Evolutionary conservation across 2,113 vertebrate genomes (phyloP).

Genomic region (Cacatua alba): DNA sequence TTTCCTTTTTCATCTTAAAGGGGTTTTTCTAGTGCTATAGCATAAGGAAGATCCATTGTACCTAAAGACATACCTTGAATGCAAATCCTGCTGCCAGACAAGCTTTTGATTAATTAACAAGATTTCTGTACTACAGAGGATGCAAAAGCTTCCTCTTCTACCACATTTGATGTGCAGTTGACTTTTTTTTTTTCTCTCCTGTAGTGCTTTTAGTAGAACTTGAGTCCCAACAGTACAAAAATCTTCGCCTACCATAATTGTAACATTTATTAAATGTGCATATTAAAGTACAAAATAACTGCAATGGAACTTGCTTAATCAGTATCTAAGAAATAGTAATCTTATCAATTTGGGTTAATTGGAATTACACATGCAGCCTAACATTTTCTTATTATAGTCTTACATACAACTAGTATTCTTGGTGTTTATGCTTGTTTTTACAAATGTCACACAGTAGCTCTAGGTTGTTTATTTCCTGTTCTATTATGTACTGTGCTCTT

Average conservation of each 20-base stretch:
- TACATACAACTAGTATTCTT: not conserved
- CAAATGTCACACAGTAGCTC: not conserved
- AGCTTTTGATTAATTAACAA: not conserved
- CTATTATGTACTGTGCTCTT: not conserved
- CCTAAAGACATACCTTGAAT: not conserved
- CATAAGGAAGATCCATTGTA: not conserved
- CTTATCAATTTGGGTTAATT: not conserved
- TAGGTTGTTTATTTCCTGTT: not conserved
- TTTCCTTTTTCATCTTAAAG: not conserved
- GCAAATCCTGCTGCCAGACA: not conserved
- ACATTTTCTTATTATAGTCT: not conserved
- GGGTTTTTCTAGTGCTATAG: fast-evolving
- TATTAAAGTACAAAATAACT: not conserved
- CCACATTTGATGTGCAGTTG: not conserved
- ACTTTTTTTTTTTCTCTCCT: not conserved
- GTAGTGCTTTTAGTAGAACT: not conserved
- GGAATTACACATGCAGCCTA: not conserved
- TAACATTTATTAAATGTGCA: not conserved
- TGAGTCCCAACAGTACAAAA: not conserved
- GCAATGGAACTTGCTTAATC: not conserved
- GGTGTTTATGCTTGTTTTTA: not conserved
- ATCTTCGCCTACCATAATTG: not conserved
- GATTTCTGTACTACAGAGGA: not conserved
- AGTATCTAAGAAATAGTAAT: not conserved
- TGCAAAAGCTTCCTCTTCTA: not conserved